phyloP scores from a whole-genome alignment of 1,140 invertebrate species.

The Heliothis subflexa region DNA sequence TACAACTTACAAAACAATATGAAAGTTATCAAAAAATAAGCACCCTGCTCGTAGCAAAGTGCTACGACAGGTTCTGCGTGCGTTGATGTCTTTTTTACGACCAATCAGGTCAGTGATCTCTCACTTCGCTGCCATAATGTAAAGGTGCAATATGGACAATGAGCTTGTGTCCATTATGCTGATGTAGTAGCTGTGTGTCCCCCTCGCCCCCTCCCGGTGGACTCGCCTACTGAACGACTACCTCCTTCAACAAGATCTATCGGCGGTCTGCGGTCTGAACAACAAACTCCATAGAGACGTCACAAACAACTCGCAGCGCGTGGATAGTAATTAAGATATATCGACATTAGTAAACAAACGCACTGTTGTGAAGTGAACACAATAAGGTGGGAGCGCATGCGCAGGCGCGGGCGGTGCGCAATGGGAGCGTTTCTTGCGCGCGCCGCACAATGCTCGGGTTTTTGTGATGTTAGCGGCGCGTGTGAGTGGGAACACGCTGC shows the following conservation, averaged over 20 bases:
- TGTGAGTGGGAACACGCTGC: background rate
- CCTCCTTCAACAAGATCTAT: no score
- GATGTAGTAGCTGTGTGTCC: no score
- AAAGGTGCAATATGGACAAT: no score
- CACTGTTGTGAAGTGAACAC: background rate
- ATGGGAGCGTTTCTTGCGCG: constrained; percentile 23
- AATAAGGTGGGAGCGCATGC: background rate
- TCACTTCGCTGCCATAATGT: background rate
- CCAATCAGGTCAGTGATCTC: background rate
- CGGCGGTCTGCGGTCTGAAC: no score
- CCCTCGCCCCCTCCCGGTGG: no score
- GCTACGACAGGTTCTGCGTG: constrained; percentile 11
- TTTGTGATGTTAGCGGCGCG: background rate
- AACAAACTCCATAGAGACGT: no score
- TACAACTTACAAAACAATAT: no score
- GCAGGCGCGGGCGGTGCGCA: background rate
- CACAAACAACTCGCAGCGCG: no score
- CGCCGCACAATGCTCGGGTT: constrained; percentile 1
- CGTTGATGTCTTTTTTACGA: constrained; percentile 55
- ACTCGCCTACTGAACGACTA: no score
- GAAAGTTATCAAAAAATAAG: no score
- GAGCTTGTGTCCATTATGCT: no score
- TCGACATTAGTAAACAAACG: background rate
- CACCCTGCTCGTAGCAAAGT: background rate
- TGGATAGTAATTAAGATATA: no score